Base-by-base conservation (phyloP, 2,888 invertebrate species). In the Zygaena filipendulae region DNA sequence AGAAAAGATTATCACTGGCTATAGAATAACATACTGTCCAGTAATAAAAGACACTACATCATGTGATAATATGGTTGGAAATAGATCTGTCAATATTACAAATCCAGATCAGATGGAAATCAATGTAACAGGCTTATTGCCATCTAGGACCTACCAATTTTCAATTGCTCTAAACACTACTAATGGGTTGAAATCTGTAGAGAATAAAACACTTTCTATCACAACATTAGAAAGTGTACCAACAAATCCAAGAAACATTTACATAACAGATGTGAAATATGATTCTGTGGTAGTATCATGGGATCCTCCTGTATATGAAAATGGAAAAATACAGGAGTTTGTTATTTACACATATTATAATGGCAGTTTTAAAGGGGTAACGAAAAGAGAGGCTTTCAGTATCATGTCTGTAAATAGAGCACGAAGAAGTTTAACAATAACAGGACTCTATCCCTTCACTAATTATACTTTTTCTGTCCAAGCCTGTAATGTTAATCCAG, bases 111-210 rank as follows among this genome's bases (percentile, higher is more conserved):
- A 75, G 25, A 82, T 69, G 42, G 63, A 80, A 41, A 83, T 82
- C 13, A 81, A 71, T 21, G 82, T 92, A n/a, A 72, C 68, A 1
- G 74, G 81, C 27, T 67, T 94, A 28, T 84, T 84, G 40, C 91
- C 93, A 0, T 91, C 87, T 50, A 88, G 88, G 3, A 87, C 86
- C 1, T 94, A 94, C 49, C 85, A 82, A 57, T 80, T 92, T 25
- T 75, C 79, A 11, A 84, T 93, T 36, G 81, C 87, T 18, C 84
- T 91, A 38, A 81, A 67, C 16, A 77, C 75, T 24, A 60, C 51
- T 19, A 62, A 64, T 53, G 79, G 77, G 0, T 39, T 59, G 27
- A 74, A 64, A 47, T 57, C 56, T 25, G 59, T 69, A 35, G 66
- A 71, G 39, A 74, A 72, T 59, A 64, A 61, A 82, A 88, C 69